Evolutionary conservation across 1,140 invertebrate genomes (phyloP).

Genomic region (Papilio dardanus): DNA sequence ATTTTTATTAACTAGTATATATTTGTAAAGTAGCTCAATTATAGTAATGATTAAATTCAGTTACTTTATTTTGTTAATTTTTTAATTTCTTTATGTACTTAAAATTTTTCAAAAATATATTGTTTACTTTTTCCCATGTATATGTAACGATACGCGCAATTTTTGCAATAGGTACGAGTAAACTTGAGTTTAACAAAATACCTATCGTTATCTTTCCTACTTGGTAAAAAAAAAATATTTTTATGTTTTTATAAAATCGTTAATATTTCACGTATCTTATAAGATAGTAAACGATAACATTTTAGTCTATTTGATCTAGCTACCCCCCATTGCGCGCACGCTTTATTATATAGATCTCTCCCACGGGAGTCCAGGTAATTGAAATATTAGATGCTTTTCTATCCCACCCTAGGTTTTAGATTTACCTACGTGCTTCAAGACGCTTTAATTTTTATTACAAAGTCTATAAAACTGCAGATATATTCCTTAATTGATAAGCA

Average conservation of each 20-base stretch:
- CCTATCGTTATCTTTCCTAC: not conserved
- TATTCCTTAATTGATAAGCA: not conserved
- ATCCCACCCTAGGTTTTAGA: constrained; percentile 29
- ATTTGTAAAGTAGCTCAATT: not conserved
- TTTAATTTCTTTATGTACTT: too few species aligned
- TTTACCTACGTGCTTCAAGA: not conserved
- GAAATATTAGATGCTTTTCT: constrained; percentile 35
- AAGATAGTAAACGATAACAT: constrained; percentile 9
- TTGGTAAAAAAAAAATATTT: not conserved
- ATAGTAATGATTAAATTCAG: not conserved
- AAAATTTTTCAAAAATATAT: not conserved
- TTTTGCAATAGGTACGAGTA: too few species aligned
- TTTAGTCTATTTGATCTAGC: constrained; percentile 27
- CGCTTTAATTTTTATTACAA: not conserved
- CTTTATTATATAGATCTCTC: constrained; percentile 37
- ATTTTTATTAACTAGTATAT: not conserved
- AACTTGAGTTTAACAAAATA: too few species aligned
- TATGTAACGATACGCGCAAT: not conserved
- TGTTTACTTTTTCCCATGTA: not conserved
- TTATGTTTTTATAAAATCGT: not conserved
- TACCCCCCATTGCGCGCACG: constrained; percentile 32
- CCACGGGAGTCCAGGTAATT: constrained; percentile 37
- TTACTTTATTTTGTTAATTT: not conserved
- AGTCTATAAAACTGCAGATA: not conserved
- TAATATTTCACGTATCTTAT: not conserved